phyloP scores from a whole-genome alignment of 2,888 invertebrate species.

The Luffia ferchaultella region DNA sequence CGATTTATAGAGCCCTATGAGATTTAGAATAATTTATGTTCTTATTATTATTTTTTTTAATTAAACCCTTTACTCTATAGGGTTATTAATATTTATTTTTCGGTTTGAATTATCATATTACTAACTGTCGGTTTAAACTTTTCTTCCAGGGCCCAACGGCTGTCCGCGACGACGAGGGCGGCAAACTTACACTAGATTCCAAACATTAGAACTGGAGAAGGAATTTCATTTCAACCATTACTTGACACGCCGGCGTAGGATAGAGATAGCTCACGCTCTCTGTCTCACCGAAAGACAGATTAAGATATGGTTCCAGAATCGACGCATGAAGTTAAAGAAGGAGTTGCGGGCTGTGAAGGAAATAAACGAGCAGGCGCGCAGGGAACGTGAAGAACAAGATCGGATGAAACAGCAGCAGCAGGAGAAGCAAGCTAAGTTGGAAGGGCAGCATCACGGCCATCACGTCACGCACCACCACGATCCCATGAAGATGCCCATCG shows the following conservation, averaged over 20 bases:
- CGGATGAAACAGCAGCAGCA: slow-evolving; percentile 91
- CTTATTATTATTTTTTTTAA: slow-evolving; percentile 1
- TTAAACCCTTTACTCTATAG: background rate
- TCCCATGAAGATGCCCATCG: slow-evolving; percentile 76
- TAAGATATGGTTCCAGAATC: slow-evolving; percentile 97
- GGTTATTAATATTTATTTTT: background rate
- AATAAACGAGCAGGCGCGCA: slow-evolving; percentile 92
- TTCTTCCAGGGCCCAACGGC: slow-evolving; percentile 90
- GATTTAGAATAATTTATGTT: slow-evolving; percentile 19
- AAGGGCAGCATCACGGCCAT: slow-evolving; percentile 75
- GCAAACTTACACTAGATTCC: slow-evolving; percentile 98
- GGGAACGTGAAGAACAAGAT: slow-evolving; percentile 91
- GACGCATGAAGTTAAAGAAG: slow-evolving; percentile 96
- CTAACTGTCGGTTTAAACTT: slow-evolving; percentile 20
- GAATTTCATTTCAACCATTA: slow-evolving; percentile 99
- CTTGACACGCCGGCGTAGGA: slow-evolving; percentile 93
- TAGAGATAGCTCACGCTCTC: slow-evolving; percentile 96
- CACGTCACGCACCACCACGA: slow-evolving; percentile 77
- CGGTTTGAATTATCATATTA: slow-evolving; percentile 6
- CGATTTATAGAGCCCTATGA: no score
- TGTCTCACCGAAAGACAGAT: slow-evolving; percentile 97
- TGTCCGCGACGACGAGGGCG: slow-evolving; percentile 93
- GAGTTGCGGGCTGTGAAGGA: slow-evolving; percentile 94
- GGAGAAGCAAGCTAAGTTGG: slow-evolving; percentile 84
- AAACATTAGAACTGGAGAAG: slow-evolving; percentile 97